Base-by-base conservation (phyloP, 2,113 vertebrate species). In the Brachyhypopomus gauderio region DNA sequence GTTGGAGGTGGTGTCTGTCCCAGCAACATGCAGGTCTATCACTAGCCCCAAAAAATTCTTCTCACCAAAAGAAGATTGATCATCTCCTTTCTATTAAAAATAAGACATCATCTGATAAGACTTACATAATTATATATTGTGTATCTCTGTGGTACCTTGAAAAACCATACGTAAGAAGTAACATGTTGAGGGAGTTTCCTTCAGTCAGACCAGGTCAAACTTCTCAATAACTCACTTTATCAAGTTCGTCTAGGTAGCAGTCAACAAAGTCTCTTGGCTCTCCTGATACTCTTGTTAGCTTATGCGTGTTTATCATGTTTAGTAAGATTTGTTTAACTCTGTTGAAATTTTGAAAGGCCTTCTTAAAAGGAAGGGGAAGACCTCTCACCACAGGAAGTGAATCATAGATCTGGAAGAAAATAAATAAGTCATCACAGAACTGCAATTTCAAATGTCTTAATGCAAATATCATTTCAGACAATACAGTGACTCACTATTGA, bases 1-100 rank as follows among this genome's bases (percentile, higher is more conserved):
- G 0, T 91, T 88, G 1, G 93, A 89, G 0, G 92, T 92, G 41
- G 93, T 94, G 84, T 94, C 93, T 0, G 92, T 93, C 17, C 93
- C 93, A 0, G 91, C 93, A 0, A 91, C 66, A 19, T 94, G 82
- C 62, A 94, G 86, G 48, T 94, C 93, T 0, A 92, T 23, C 0
- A 73, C 11, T 0, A 79, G 88, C 0, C 22, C 27, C 14, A 79
- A 1, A 0, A 94, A 86, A 4, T 90, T 86, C 17, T 90, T 82
- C 20, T 92, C 88, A 5, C 5, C 7, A 66, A 94, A 93, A 45
- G 0, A 86, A n/a, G 79, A 38, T 0, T 36, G 0, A 0, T 0
- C 3, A 0, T 67, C 19, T 1, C 14, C 82, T 82, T 86, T 71
- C 41, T 87, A 23, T 75, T 77, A 34, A 67, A 67, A 20, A 70